Base-by-base conservation (phyloP, 2,797 vertebrate species). In the Myotis findleyi region DNA sequence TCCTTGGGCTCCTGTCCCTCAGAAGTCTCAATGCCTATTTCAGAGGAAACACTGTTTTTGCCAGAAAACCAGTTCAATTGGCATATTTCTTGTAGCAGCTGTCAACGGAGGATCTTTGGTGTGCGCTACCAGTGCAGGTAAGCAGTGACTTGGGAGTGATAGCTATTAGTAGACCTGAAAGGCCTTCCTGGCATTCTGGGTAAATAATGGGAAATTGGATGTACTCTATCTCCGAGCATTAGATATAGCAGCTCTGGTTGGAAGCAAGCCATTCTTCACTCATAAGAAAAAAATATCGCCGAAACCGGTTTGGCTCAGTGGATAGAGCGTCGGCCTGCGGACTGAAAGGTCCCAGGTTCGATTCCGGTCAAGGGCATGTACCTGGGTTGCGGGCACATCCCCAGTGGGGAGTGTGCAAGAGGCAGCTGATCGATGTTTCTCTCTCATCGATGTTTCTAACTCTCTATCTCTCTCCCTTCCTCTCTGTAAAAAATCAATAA, bases 91-190 rank as follows among this genome's bases (percentile, higher is more conserved):
- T 99, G 99, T 98, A 99, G 98, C 98, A 99, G 95, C 98, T 99
- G 99, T 98, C 99, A 98, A 95, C 99, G 98, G 20, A 98, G 98
- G 27, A 99, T 99, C 23, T 97, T 99, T 0, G 99, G 99, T 33
- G 99, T 99, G 92, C 99, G 99, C 84, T 99, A 99, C 98, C 99
- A 99, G 96, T 99, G 99, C 99, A 99, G 99, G 99, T 99, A 96
- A 88, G 96, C 36, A 7, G n/a, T 55, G 20, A 20, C 36, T 27
- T 64, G 27, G 33, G 36, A 14, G 14, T 27, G 30, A 57, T 3
- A 47, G 16, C 55, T 21, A 0, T 16, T 41, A 44, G 20, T 27
- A 73, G 47, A 79, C 47, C 30, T 73, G 44, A 36, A 21, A n/a
- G 25, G 20, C 38, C n/a, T 59, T 57, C 10, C 41, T 66, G 33